These are phyloP conservation scores for Didymodactylos carnosus DNA, from an alignment of 2,888 invertebrate genomes.

Conservation along the genomic window DNA sequence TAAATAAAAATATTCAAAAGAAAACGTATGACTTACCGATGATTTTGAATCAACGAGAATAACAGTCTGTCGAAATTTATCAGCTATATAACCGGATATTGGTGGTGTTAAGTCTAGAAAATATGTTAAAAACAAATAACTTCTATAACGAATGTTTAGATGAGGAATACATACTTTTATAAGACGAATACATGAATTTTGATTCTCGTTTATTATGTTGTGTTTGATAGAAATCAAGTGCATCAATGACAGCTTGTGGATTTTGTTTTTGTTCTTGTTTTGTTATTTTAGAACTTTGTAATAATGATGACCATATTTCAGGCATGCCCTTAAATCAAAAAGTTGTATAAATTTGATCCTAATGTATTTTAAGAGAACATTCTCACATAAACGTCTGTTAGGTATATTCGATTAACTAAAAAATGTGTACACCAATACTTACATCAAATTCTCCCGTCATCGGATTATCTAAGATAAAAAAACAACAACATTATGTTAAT, in stretches of 20 bases:
- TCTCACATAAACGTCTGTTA: neutral
- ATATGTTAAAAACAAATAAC: neutral
- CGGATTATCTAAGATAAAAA: conserved; percentile 92
- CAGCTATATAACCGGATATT: neutral
- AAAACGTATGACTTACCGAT: too few species aligned
- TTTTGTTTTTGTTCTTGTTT: conserved; percentile 98
- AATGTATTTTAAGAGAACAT: neutral
- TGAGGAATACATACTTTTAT: conserved; percentile 3
- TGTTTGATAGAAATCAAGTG: conserved; percentile 44
- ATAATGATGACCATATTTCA: conserved; percentile 82
- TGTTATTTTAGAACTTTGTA: conserved; percentile 93
- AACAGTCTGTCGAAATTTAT: neutral
- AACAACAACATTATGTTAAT: too few species aligned
- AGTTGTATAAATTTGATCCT: too few species aligned
- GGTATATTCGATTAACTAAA: conserved; percentile 28
- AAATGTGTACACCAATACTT: conserved; percentile 32
- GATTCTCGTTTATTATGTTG: conserved; percentile 18
- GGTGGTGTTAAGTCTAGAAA: neutral
- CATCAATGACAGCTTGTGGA: conserved; percentile 94
- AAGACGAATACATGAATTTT: conserved; percentile 25
- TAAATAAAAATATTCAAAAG: too few species aligned
- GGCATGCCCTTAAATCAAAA: conserved; percentile 74
- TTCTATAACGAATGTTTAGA: neutral
- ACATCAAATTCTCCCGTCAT: conserved; percentile 94
- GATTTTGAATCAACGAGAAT: neutral